Conservation (phyloP, 35 echinoderm and acorn worm species). For the Lytechinus variegatus region DNA sequence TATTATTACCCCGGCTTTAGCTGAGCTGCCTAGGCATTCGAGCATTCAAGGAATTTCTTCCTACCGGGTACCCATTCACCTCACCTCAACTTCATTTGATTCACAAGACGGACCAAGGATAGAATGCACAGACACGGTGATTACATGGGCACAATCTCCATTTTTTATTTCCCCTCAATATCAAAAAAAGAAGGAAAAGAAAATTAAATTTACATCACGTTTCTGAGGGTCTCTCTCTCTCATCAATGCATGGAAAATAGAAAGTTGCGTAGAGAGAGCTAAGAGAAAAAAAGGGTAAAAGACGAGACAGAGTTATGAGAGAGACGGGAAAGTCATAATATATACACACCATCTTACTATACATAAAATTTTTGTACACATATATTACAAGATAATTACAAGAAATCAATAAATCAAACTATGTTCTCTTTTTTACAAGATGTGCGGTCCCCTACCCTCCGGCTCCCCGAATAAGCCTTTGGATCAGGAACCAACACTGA, state of each 20-base stretch:
- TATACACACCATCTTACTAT: conserved; percentile 37
- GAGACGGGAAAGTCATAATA: neutral
- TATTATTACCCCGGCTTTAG: too few species aligned
- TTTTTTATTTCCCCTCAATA: conserved; percentile 30
- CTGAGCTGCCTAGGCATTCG: too few species aligned
- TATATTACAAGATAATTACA: conserved; percentile 42
- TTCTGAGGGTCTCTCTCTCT: conserved; percentile 4
- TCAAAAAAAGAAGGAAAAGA: conserved; percentile 44
- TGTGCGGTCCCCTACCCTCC: neutral
- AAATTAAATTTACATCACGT: conserved; percentile 43
- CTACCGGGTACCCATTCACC: too few species aligned
- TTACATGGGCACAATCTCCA: conserved; percentile 44
- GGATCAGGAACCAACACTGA: neutral
- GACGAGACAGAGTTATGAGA: neutral
- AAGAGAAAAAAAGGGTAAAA: neutral
- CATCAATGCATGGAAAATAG: conserved; percentile 8
- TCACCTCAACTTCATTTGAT: too few species aligned
- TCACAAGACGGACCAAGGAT: neutral
- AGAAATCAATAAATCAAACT: conserved; percentile 45
- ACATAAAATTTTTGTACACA: conserved; percentile 44
- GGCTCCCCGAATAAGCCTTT: conserved; percentile 6
- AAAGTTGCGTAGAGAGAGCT: conserved; percentile 34
- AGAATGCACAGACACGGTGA: neutral
- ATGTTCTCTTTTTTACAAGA: conserved; percentile 27
- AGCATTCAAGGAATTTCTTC: too few species aligned